These are phyloP conservation scores for Bicyclus anynana DNA, from an alignment of 1,140 invertebrate genomes.

Conservation along the genomic window DNA sequence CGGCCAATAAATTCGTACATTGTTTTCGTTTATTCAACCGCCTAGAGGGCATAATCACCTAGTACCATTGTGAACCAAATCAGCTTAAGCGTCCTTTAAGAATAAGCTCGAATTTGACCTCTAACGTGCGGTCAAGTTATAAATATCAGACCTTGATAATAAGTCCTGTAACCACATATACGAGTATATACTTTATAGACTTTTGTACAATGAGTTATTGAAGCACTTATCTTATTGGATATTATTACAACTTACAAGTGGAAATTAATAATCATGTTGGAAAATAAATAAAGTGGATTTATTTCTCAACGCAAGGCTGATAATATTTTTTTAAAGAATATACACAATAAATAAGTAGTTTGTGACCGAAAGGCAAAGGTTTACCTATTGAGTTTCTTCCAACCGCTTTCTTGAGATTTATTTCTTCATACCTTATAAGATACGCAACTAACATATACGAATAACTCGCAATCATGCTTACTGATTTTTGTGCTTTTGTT, in stretches of 20 bases:
- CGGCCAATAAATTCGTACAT: slow-evolving; percentile 35
- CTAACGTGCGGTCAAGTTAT: slow-evolving; percentile 32
- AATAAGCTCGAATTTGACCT: slow-evolving; percentile 38
- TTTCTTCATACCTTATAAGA: too few species aligned
- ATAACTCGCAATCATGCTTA: too few species aligned
- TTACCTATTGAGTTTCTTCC: too few species aligned
- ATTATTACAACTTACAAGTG: slow-evolving; percentile 22
- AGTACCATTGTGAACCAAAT: slow-evolving; percentile 34
- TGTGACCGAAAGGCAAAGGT: too few species aligned
- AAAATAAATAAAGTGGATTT: slow-evolving; percentile 21
- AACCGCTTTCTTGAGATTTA: too few species aligned
- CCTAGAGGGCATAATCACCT: slow-evolving; percentile 36
- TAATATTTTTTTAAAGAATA: not conserved
- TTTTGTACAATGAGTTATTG: slow-evolving; percentile 35
- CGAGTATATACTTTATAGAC: slow-evolving; percentile 26
- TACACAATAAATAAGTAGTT: not conserved
- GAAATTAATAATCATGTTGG: slow-evolving; percentile 32
- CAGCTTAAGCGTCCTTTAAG: slow-evolving; percentile 32
- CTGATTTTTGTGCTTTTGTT: too few species aligned
- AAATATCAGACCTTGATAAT: slow-evolving; percentile 41
- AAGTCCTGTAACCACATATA: slow-evolving; percentile 17
- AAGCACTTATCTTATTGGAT: slow-evolving; percentile 32
- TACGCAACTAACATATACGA: too few species aligned
- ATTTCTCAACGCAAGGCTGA: not conserved
- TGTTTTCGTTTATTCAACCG: slow-evolving; percentile 42